Evolutionary conservation across 2,113 vertebrate species (phyloP), one percentile per base, ranked within the genome.

Genomic region (Myotis brandtii): DNA sequence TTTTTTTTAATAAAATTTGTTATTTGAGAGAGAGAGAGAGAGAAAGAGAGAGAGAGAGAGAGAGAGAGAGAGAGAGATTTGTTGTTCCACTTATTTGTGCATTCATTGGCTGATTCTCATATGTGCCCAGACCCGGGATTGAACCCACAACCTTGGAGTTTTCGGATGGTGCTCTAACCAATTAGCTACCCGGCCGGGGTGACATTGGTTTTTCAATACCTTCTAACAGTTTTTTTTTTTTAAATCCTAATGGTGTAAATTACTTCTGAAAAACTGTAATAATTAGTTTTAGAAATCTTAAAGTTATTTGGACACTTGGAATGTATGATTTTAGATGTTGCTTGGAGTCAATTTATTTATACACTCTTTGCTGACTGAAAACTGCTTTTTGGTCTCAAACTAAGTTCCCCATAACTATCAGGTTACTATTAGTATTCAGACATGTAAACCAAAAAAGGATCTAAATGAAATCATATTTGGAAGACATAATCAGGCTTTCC

Each of bases 381-480:
- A 83, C 93, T 88, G 94, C n/a, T 80, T 97, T 98, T 96, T 96
- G 93, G 91, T 98, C 96, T 96, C 96, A 97, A 98, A 95, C 85
- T 75, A 82, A 97, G 95, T 97, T 98, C 95, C 93, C 95, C 93
- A 95, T 95, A 98, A 88, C 91, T 98, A 98, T 98, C 97, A 40
- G 4, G 1, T 98, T 98, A 97, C 97, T 50, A 97, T 98, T 98
- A 97, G 96, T 96, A 98, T 98, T 98, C 97, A 98, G 97, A 98
- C 94, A 98, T 69, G 73, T 95, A 97, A 98, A 97, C 93, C 94
- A 97, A 95, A 95, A 97, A 96, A 97, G 98, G 89, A 98, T 82
- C 93, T 97, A 98, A 97, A 98, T 97, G 93, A 98, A 98, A 98
- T 98, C 95, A 96, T 97, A 97, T 98, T 97, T 96, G 89, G 97